These are phyloP conservation scores for Lagorchestes hirsutus DNA, from an alignment of 2,797 vertebrate genomes.

Conservation along the genomic window DNA sequence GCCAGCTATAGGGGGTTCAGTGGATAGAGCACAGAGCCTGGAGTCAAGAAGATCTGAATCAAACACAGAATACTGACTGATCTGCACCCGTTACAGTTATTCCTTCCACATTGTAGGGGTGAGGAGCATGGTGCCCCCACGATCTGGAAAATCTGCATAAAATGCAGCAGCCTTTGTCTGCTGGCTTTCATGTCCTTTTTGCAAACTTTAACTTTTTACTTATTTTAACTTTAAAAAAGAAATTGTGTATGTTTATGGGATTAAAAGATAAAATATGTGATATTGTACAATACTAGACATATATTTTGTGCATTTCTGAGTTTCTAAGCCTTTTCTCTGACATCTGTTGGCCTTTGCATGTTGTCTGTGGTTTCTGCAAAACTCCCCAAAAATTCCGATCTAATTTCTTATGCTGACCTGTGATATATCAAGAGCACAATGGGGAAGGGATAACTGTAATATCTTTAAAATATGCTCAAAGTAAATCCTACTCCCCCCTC, in stretches of 20 bases:
- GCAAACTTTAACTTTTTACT: not conserved
- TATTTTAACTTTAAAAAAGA: not conserved
- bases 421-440: not conserved
- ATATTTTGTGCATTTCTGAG: not conserved
- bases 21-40: no score
- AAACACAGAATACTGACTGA: not conserved
- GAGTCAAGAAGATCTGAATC: not conserved
- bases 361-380: not conserved
- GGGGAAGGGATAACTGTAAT: not conserved
- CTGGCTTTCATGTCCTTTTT: not conserved
- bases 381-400: not conserved
- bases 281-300: not conserved
- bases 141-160: not conserved
- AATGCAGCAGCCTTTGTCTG: not conserved
- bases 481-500: not conserved
- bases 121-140: not conserved
- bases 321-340: not conserved
- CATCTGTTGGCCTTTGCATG: not conserved
- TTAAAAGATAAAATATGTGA: not conserved
- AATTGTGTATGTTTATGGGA: not conserved
- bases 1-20: no score
- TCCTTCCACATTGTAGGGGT: not conserved
- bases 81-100: not conserved
- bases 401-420: not conserved
- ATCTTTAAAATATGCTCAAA: slow-evolving; percentile 53